Percentiles rank a stretch among this genome's conserved stretches.
Conservation (phyloP, 2,113 vertebrate species). For the Agapornis roseicollis region DNA sequence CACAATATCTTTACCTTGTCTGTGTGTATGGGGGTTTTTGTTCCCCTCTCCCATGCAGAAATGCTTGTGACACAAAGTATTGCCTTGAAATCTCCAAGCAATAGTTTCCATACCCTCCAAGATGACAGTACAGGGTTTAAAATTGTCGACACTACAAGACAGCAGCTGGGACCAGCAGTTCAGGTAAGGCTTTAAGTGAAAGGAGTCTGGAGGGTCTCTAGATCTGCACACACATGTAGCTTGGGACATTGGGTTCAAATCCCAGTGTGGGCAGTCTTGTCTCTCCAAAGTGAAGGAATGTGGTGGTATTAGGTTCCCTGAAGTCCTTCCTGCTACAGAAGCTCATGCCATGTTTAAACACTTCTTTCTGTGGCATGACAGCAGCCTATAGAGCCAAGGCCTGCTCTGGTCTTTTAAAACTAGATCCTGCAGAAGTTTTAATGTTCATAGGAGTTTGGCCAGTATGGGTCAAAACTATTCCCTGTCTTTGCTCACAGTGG, state of each 20-base stretch:
- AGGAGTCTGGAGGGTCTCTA: neutral
- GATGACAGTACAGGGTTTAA: neutral
- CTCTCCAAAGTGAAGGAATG: neutral
- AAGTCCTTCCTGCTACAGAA: neutral
- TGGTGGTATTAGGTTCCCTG: neutral
- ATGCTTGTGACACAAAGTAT: neutral
- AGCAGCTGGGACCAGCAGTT: neutral
- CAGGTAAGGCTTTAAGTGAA: constrained; percentile 21
- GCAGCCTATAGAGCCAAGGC: neutral
- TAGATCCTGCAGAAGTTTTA: neutral
- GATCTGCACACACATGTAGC: neutral
- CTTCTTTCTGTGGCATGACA: neutral
- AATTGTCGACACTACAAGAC: neutral
- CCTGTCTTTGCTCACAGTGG: neutral
- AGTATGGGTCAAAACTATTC: neutral
- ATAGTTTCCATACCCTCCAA: neutral
- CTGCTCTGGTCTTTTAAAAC: neutral
- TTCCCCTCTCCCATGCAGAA: neutral
- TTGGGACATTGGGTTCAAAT: neutral
- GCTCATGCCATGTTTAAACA: neutral
- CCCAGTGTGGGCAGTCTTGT: neutral
- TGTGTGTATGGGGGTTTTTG: neutral
- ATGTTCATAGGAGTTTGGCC: neutral
- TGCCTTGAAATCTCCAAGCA: neutral
- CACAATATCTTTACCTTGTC: neutral